Percentiles rank a stretch among this genome's conserved stretches.
These are phyloP conservation scores for Eudasyphora cyanicolor DNA, from an alignment of 2,888 invertebrate species.

Conservation along the genomic window DNA sequence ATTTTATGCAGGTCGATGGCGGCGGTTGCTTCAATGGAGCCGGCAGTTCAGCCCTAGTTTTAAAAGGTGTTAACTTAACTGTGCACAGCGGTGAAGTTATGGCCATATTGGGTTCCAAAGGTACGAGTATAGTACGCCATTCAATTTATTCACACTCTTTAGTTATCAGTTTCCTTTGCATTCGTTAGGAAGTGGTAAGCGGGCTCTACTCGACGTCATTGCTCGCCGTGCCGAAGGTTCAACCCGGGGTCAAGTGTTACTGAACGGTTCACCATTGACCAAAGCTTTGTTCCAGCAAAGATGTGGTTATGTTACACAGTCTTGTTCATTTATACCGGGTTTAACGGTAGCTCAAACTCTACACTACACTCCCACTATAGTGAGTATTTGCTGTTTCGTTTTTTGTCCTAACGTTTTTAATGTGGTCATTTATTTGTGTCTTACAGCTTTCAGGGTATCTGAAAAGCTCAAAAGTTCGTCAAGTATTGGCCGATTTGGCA, in stretches of 20 bases:
- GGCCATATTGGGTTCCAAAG: constrained; percentile 95
- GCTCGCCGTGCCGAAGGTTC: constrained; percentile 89
- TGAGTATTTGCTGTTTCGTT: constrained; percentile 74
- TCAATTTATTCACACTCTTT: neutral
- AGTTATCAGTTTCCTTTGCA: neutral
- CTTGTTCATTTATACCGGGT: constrained; percentile 91
- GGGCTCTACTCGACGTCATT: constrained; percentile 95
- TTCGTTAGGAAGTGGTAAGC: constrained; percentile 93
- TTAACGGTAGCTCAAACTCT: constrained; percentile 93
- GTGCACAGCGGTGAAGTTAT: constrained; percentile 96
- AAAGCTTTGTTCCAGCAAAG: constrained; percentile 90
- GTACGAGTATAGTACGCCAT: constrained; percentile 80
- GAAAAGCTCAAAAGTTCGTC: constrained; percentile 92
- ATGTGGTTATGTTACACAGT: constrained; percentile 93
- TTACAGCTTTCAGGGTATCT: constrained; percentile 87
- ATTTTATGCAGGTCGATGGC: constrained; percentile 86
- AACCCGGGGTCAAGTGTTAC: constrained; percentile 92
- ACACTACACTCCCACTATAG: constrained; percentile 89
- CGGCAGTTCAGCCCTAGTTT: constrained; percentile 90
- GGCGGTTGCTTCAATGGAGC: constrained; percentile 88
- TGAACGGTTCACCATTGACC: constrained; percentile 93
- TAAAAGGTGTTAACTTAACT: constrained; percentile 95
- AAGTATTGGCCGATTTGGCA: constrained; percentile 95
- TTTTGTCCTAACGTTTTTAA: neutral
- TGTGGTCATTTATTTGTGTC: neutral